These are phyloP conservation scores for Idaea dimidiata DNA, from an alignment of 2,888 invertebrate species.

Conservation along the genomic window DNA sequence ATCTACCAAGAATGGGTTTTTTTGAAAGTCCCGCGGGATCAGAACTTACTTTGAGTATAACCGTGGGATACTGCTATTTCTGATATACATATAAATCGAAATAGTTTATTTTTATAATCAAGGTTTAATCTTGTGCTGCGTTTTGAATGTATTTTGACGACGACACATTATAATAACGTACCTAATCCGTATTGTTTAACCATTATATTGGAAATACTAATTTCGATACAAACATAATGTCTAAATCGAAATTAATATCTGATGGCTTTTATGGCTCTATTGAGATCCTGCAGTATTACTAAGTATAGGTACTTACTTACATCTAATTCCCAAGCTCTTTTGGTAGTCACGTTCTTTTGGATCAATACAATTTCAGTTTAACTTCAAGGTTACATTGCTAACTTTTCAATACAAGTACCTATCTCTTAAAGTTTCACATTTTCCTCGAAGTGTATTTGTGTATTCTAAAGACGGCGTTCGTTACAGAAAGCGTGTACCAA, in stretches of 20 bases:
- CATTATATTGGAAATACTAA: no score
- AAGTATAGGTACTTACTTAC: neutral
- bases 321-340: neutral
- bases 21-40: no score
- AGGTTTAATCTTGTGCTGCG: no score
- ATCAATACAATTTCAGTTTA: neutral
- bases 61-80: no score
- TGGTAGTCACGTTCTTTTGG: neutral
- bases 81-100: no score
- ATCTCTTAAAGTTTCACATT: slow-evolving; percentile 7
- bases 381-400: slow-evolving; percentile 4
- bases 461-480: slow-evolving; percentile 23
- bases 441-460: neutral
- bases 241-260: neutral
- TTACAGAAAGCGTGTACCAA: slow-evolving; percentile 84
- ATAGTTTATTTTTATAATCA: no score
- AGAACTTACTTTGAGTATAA: no score
- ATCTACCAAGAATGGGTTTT: no score
- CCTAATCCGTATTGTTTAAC: no score
- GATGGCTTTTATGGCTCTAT: neutral
- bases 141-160: no score
- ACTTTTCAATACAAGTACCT: slow-evolving; percentile 12
- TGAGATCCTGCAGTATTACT: neutral
- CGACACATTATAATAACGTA: no score
- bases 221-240: neutral